Base-by-base conservation (phyloP, 2,113 vertebrate genomes). In the Meriones unguiculatus region DNA sequence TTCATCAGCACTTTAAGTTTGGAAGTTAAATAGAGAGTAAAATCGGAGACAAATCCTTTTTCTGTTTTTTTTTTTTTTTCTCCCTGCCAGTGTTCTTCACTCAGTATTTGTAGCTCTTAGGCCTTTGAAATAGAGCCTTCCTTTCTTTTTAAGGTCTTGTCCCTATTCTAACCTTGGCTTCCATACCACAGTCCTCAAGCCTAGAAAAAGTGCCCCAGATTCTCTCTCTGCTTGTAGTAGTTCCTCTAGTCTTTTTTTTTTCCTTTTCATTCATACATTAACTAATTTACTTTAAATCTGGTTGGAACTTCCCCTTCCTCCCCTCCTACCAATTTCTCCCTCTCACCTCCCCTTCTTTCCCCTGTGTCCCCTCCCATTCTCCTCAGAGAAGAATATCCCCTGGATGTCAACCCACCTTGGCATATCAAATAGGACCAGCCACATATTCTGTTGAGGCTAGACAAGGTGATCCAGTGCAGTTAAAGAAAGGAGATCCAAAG, bases 21-120 rank as follows among this genome's bases (percentile, higher is more conserved):
- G 75, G 35, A 15, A 20, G 15, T 93, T 96, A 93, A 93, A 32
- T 75, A 13, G 90, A 95, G 41, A 95, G 25, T 76, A 90, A 88
- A 93, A 81, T 81, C n/a, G 86, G 72, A 88, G 91, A 89, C n/a
- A 84, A 25, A n/a, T 25, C 2, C 41, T 84, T 67, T 67, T 30
- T 6, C 18, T 30, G 17, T 64, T 64, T 24, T 70, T 32, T n/a
- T n/a, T n/a, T n/a, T n/a, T n/a, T n/a, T 70, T 4, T 91, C 92
- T 82, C 95, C 96, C 62, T 54, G 12, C 15, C 95, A 73, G 52
- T 59, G 28, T 3, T 93, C 18, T 81, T 94, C 2, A 10, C 64
- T 73, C 5, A 25, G 65, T 90, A 76, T 25, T 80, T 87, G 50
- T 0, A 91, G 32, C 54, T 91, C 41, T 95, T 90, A 38, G 80